These are phyloP conservation scores for Deroplatys truncata DNA, from an alignment of 2,888 invertebrate species.

Conservation along the genomic window DNA sequence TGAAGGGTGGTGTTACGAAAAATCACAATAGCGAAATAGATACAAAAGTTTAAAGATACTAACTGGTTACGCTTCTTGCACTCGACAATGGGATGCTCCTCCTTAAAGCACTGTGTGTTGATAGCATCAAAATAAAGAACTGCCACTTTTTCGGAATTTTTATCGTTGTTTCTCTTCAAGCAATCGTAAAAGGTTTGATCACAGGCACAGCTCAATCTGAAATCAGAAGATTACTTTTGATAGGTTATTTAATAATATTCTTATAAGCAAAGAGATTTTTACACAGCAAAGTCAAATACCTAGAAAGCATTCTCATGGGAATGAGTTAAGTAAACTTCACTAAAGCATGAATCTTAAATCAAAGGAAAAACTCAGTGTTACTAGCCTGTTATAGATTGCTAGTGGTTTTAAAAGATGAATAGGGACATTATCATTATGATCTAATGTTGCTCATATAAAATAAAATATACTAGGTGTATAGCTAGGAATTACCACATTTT, in stretches of 20 bases:
- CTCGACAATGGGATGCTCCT: slow-evolving; percentile 52
- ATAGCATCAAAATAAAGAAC: slow-evolving; percentile 70
- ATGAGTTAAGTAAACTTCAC: too few relatives aligned
- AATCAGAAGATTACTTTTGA: neutral
- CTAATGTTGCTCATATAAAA: too few relatives aligned
- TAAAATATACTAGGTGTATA: too few relatives aligned
- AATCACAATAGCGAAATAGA: neutral
- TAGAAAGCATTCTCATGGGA: too few relatives aligned
- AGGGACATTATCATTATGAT: too few relatives aligned
- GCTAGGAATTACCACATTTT: too few relatives aligned
- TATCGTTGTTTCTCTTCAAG: slow-evolving; percentile 53
- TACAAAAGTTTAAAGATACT: slow-evolving; percentile 26
- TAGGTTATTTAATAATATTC: neutral
- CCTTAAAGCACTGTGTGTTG: slow-evolving; percentile 66
- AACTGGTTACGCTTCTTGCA: slow-evolving; percentile 48
- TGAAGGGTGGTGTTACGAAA: neutral
- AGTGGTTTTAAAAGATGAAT: too few relatives aligned
- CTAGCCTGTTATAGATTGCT: too few relatives aligned
- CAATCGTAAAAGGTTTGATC: slow-evolving; percentile 64
- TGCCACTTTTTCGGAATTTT: slow-evolving; percentile 58
- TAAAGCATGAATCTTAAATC: too few relatives aligned
- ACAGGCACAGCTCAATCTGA: slow-evolving; percentile 67
- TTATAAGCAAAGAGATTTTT: neutral
- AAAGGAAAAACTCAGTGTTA: too few relatives aligned
- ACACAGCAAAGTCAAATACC: neutral